Evolutionary conservation across 2,888 invertebrate species (phyloP).

Genomic region (Drosophila macrospina): DNA sequence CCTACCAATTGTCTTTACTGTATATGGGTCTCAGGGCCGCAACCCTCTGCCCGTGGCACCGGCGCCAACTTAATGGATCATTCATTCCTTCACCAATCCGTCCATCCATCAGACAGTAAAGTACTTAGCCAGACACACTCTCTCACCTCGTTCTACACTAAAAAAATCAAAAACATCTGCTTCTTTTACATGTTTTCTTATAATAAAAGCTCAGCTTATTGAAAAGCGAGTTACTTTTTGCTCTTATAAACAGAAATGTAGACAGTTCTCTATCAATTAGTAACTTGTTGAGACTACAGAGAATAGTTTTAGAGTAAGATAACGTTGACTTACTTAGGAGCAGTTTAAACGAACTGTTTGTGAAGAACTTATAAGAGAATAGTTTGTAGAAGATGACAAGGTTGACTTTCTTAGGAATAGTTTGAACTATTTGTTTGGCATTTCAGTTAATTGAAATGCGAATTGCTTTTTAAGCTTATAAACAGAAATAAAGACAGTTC

Average conservation of each 20-base stretch:
- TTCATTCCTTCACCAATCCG: constrained; percentile 24
- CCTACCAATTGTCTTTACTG: constrained; percentile 34
- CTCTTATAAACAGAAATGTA: not conserved
- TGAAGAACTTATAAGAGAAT: no score
- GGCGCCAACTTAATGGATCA: constrained; percentile 75
- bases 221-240: not conserved
- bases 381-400: no score
- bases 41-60: constrained; percentile 15
- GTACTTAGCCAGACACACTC: constrained; percentile 14
- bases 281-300: no score
- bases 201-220: constrained; percentile 12
- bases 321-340: no score
- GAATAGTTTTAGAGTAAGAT: no score
- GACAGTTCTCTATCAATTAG: not conserved
- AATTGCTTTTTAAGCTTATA: no score
- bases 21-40: constrained; percentile 8
- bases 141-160: not conserved
- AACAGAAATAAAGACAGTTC: no score
- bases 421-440: no score
- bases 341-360: no score
- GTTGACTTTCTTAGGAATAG: no score
- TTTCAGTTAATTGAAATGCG: no score
- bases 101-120: constrained; percentile 41
- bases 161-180: constrained; percentile 41
- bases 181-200: not conserved